Conservation (phyloP, 2,113 vertebrate species). For the Sialia sialis region DNA sequence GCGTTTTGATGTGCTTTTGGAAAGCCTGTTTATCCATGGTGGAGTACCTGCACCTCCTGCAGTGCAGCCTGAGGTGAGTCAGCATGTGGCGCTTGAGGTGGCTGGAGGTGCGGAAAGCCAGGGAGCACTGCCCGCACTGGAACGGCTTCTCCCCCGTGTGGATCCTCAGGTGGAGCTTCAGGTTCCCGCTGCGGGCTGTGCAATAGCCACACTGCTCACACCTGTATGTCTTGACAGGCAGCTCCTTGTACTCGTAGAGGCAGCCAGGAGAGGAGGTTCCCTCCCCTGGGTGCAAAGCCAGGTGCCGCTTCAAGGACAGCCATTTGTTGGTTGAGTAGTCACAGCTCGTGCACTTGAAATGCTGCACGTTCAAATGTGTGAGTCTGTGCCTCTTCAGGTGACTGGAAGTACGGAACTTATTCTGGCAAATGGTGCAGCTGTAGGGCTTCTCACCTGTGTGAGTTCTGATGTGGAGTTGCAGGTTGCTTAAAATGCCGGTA, state of each 20-base stretch:
- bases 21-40: background rate
- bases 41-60: constrained; percentile 13
- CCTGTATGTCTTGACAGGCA: background rate
- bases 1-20: background rate
- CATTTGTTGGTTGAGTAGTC: constrained; percentile 27
- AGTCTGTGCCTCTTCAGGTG: constrained; percentile 41
- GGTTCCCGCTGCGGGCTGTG: background rate
- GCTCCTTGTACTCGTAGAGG: background rate
- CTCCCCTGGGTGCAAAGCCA: background rate
- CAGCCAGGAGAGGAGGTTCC: background rate
- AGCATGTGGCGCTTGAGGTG: constrained; percentile 50
- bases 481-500: background rate
- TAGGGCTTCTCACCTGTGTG: constrained; percentile 57
- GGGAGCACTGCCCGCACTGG: background rate
- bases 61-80: background rate
- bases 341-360: constrained; percentile 21
- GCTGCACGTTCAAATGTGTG: background rate
- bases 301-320: constrained; percentile 24
- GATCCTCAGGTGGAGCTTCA: constrained; percentile 36
- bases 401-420: constrained; percentile 49
- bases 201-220: constrained; percentile 52
- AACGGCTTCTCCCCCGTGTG: constrained; percentile 49
- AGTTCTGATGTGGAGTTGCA: constrained; percentile 15
- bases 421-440: constrained; percentile 22
- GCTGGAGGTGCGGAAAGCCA: constrained; percentile 52